These are phyloP conservation scores for Griposia aprilina DNA, from an alignment of 2,888 invertebrate species.

Conservation along the genomic window DNA sequence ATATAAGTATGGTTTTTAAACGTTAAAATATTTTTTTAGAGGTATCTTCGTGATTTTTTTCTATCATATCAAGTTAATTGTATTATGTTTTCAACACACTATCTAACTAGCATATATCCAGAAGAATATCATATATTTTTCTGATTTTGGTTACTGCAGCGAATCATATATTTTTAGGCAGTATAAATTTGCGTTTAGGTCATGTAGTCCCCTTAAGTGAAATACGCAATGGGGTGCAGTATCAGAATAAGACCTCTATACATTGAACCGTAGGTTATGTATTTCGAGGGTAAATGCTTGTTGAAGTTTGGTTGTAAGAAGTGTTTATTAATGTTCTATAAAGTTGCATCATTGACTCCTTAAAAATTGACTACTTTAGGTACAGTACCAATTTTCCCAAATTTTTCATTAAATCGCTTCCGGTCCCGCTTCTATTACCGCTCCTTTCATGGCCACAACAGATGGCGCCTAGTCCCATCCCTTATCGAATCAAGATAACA, in stretches of 20 bases:
- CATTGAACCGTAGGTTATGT: neutral
- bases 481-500: constrained; percentile 75
- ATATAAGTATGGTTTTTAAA: too few species aligned
- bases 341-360: neutral
- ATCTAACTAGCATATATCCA: too few species aligned
- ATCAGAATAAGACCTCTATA: neutral
- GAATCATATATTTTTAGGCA: too few species aligned
- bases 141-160: too few species aligned
- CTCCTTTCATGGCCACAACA: constrained; percentile 51
- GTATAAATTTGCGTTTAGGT: too few species aligned
- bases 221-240: too few species aligned
- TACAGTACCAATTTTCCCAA: neutral
- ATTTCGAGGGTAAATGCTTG: neutral
- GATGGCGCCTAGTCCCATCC: constrained; percentile 67
- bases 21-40: too few species aligned
- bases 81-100: too few species aligned
- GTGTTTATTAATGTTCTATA: neutral
- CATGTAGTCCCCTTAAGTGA: too few species aligned
- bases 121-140: too few species aligned
- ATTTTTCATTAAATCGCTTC: neutral
- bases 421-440: neutral
- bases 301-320: neutral
- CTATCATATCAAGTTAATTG: too few species aligned
- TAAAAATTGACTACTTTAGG: neutral
- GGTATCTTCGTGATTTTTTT: too few species aligned